phyloP scores from a whole-genome alignment of 2,888 invertebrate genomes.

The Eristalis arbustorum region DNA sequence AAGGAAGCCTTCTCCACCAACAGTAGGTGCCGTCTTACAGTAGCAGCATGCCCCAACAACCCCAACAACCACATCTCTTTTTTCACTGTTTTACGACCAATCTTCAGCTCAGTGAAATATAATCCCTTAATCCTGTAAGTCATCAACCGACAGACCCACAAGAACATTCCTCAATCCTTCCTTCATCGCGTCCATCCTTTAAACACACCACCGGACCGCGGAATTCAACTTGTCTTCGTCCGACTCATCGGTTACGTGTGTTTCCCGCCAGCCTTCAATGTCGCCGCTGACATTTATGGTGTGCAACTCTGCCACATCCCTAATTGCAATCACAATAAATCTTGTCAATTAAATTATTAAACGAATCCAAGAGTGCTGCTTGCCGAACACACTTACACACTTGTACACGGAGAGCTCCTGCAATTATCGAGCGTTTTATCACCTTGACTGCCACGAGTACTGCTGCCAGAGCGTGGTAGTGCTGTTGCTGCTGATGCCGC shows the following conservation, averaged over 20 bases:
- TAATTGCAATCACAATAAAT: slow-evolving; percentile 80
- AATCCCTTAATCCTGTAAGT: slow-evolving; percentile 1
- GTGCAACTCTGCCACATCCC: slow-evolving; percentile 60
- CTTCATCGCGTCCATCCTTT: not conserved
- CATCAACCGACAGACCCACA: slow-evolving; percentile 2
- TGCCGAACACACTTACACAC: slow-evolving; percentile 5
- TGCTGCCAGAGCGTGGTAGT: slow-evolving; percentile 2
- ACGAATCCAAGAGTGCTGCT: slow-evolving; percentile 38
- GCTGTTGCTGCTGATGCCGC: slow-evolving; percentile 27
- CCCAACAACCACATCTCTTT: not conserved
- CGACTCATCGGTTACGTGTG: slow-evolving; percentile 27
- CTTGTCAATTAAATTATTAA: slow-evolving; percentile 80
- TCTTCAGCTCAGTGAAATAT: not conserved
- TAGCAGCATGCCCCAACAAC: not conserved
- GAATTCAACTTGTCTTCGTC: slow-evolving; percentile 14
- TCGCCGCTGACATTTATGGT: slow-evolving; percentile 54
- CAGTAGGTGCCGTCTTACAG: not conserved
- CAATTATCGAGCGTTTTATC: slow-evolving; percentile 78
- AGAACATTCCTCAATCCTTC: slow-evolving; percentile 27
- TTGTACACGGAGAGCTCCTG: slow-evolving; percentile 61
- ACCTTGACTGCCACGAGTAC: slow-evolving; percentile 72
- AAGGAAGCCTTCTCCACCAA: not conserved
- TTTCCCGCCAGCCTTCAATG: slow-evolving; percentile 46
- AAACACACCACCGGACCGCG: not conserved
- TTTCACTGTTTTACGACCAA: not conserved